Conservation (phyloP, 2,797 vertebrate genomes). For the Sebastes oblongus region DNA sequence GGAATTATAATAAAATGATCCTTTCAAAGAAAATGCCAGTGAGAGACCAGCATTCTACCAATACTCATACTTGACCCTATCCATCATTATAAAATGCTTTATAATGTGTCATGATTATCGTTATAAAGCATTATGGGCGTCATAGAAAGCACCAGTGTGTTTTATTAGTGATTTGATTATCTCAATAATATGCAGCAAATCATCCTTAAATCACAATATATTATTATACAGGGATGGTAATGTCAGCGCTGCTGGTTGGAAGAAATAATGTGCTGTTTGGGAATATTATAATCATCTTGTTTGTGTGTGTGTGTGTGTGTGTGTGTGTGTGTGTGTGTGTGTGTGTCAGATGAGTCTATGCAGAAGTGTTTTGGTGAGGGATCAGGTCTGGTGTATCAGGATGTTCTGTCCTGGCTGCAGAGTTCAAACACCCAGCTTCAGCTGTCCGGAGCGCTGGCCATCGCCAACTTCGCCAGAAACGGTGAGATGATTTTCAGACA, state of each 20-base stretch:
- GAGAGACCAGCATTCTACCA: neutral
- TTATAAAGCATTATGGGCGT: neutral
- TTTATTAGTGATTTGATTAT: neutral
- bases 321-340: slow-evolving; percentile 7
- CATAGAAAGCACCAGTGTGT: neutral
- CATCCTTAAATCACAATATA: neutral
- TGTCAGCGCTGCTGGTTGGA: neutral
- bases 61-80: neutral
- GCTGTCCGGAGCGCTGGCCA: slow-evolving; percentile 76
- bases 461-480: slow-evolving; percentile 84
- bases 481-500: slow-evolving; percentile 48
- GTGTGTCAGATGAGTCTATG: slow-evolving; percentile 79
- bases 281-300: neutral
- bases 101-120: neutral
- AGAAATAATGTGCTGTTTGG: neutral
- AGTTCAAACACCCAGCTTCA: slow-evolving; percentile 81
- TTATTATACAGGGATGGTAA: neutral
- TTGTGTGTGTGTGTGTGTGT: slow-evolving; percentile 2
- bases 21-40: neutral
- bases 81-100: neutral
- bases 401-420: slow-evolving; percentile 79
- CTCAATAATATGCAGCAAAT: neutral
- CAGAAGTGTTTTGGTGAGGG: slow-evolving; percentile 83
- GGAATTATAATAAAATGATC: too few species aligned
- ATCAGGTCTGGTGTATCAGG: slow-evolving; percentile 77